Conservation (phyloP, 2,888 invertebrate species). For the Seira musarum region DNA sequence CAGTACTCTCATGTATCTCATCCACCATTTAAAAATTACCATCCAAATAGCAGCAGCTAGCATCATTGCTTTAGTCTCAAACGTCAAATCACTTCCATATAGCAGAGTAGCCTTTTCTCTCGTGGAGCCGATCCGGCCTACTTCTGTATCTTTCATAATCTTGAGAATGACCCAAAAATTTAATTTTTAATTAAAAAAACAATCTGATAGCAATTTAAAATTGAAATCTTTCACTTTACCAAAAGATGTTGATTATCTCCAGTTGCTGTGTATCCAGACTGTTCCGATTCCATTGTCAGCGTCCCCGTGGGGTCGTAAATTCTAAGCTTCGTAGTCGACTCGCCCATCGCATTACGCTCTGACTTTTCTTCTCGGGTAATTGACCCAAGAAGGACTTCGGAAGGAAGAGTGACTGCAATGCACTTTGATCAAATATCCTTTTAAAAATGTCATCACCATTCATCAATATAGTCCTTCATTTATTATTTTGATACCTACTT, state of each 20-base stretch:
- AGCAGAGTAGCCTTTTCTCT: constrained; percentile 51
- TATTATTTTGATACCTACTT: constrained; percentile 2
- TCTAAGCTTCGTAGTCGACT: constrained; percentile 40
- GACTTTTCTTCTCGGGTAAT: constrained; percentile 54
- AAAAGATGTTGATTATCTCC: constrained; percentile 59
- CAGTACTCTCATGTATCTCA: not conserved
- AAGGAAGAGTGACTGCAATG: constrained; percentile 58
- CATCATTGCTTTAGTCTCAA: constrained; percentile 57
- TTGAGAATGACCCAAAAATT: not conserved
- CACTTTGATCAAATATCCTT: constrained; percentile 26
- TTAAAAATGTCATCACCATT: not conserved
- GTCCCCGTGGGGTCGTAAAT: constrained; percentile 53
- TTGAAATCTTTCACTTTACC: constrained; percentile 42
- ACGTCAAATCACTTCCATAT: constrained; percentile 40
- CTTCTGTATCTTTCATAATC: constrained; percentile 42
- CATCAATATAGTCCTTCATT: not conserved
- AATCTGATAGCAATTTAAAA: not conserved
- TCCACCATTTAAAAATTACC: constrained; percentile 31
- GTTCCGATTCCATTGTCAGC: constrained; percentile 46
- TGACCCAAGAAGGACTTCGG: constrained; percentile 58
- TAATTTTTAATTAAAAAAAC: not conserved
- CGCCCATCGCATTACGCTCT: constrained; percentile 47
- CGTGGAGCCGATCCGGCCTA: constrained; percentile 52
- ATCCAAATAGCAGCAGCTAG: constrained; percentile 60
- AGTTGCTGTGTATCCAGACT: constrained; percentile 49